Conservation (phyloP, 2,113 vertebrate genomes). For the Motacilla tschutschensis region DNA sequence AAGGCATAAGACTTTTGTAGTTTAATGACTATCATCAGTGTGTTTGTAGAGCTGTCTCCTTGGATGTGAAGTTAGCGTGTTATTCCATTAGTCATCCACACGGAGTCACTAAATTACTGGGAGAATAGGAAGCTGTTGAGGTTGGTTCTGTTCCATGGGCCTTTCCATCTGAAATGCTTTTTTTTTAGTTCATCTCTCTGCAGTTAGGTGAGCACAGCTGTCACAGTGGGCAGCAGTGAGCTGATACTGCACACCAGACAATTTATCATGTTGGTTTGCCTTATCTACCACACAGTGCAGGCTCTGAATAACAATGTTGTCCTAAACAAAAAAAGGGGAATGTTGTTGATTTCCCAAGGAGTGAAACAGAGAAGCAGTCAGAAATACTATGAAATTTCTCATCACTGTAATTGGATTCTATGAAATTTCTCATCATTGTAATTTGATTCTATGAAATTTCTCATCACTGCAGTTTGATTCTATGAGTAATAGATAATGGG, state of each 20-base stretch:
- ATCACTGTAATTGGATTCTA: not conserved
- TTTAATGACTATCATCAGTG: not conserved
- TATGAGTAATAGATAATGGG: not conserved
- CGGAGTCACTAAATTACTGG: constrained; percentile 61
- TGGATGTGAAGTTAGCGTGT: not conserved
- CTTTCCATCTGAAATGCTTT: not conserved
- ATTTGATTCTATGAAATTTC: not conserved
- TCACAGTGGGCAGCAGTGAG: not conserved
- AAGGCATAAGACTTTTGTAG: rapidly evolving
- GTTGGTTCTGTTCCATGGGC: not conserved
- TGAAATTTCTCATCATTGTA: not conserved
- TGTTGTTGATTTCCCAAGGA: not conserved
- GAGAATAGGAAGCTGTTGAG: not conserved
- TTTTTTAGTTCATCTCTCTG: not conserved
- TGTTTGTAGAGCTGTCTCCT: not conserved
- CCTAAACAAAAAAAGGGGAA: not conserved
- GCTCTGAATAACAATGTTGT: not conserved
- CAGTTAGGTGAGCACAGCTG: not conserved
- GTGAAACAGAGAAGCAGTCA: not conserved
- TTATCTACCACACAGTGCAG: not conserved
- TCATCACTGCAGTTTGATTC: not conserved
- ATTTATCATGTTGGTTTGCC: not conserved
- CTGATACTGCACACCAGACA: not conserved
- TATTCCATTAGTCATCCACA: constrained; percentile 59
- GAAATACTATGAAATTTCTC: not conserved